phyloP scores from a whole-genome alignment of 2,797 vertebrate genomes.

The Loris lydekkerianus region DNA sequence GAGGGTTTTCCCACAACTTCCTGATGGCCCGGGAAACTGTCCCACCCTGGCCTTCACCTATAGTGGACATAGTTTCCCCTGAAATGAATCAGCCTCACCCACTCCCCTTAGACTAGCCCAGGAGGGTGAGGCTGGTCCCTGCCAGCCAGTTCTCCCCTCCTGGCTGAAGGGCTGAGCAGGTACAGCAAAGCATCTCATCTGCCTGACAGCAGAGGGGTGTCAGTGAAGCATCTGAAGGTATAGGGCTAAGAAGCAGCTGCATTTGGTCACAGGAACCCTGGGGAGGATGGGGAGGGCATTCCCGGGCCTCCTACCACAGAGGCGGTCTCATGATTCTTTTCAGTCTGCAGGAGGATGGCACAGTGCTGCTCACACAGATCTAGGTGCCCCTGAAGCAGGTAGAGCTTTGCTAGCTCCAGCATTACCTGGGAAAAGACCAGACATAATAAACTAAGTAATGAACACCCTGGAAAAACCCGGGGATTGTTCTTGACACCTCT shows the following conservation, averaged over 20 bases:
- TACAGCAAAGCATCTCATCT: background rate
- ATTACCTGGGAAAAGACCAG: slow-evolving; percentile 84
- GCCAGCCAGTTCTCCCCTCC: slow-evolving; percentile 35
- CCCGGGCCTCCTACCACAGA: slow-evolving; percentile 81
- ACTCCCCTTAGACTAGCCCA: background rate
- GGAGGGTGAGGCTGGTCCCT: slow-evolving; percentile 48
- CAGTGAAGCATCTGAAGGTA: background rate
- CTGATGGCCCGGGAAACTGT: background rate
- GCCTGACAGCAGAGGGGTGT: too few relatives aligned
- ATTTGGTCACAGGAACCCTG: too few relatives aligned
- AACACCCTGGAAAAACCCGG: background rate
- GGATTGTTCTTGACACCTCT: background rate
- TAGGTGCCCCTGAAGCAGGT: slow-evolving; percentile 87
- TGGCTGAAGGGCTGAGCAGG: background rate
- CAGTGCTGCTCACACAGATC: slow-evolving; percentile 88
- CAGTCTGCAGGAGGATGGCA: slow-evolving; percentile 81
- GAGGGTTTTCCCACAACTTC: background rate
- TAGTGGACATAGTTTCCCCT: slow-evolving; percentile 33
- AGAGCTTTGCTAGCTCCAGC: slow-evolving; percentile 86
- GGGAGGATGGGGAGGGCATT: too few relatives aligned
- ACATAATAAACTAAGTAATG: slow-evolving; percentile 1
- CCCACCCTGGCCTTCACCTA: background rate
- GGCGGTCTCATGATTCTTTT: slow-evolving; percentile 80
- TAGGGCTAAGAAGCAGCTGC: background rate
- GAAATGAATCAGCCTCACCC: background rate